phyloP scores from a whole-genome alignment of 37 sponge, comb jelly and placozoan species.

The Agelas oroides region DNA sequence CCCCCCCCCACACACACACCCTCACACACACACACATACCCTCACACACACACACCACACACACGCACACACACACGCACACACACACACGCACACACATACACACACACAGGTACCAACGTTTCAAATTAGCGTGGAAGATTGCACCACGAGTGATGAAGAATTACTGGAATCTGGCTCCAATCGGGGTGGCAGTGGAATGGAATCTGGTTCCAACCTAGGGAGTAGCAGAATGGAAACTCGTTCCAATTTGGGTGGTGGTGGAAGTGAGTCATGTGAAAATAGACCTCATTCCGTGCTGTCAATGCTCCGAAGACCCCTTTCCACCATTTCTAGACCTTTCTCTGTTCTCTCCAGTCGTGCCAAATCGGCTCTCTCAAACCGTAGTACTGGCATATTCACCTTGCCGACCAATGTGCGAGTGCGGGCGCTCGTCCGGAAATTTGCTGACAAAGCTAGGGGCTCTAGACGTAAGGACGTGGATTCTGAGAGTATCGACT shows the following conservation, averaged over 20 bases:
- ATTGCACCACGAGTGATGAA: background rate
- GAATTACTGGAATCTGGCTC: background rate
- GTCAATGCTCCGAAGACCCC: background rate
- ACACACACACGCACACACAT: no score
- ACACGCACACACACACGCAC: no score
- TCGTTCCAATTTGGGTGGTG: background rate
- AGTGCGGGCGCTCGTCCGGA: no score
- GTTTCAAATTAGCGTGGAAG: background rate
- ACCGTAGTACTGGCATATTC: background rate
- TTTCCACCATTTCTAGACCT: background rate
- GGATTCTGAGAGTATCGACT: background rate
- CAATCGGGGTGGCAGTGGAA: background rate
- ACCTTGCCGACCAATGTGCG: background rate
- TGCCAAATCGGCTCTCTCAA: constrained; percentile 21
- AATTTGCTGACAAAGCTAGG: background rate
- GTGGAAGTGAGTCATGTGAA: background rate
- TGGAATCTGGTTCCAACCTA: no score
- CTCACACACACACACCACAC: no score
- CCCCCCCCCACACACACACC: no score
- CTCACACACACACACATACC: no score
- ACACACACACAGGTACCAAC: no score
- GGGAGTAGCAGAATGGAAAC: no score
- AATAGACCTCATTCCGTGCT: background rate
- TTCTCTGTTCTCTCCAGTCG: background rate
- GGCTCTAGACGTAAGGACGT: background rate